These are phyloP conservation scores for Cremastobaeus sp. DNA, from an alignment of 2,888 invertebrate genomes.

Conservation along the genomic window DNA sequence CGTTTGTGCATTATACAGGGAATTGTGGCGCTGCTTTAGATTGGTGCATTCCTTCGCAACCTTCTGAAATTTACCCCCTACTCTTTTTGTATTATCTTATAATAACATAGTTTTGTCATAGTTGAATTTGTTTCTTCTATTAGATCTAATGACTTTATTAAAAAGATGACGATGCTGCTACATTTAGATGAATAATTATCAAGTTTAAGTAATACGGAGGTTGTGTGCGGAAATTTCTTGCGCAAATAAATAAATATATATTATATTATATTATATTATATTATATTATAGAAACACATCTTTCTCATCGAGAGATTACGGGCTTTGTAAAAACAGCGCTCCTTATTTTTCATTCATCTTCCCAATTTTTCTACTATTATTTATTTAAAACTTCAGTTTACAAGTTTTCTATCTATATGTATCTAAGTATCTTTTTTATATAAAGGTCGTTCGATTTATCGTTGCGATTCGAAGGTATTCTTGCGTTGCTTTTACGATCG, in stretches of 20 bases:
- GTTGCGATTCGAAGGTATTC: constrained; percentile 31
- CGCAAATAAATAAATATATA: constrained; percentile 27
- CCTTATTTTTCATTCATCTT: constrained; percentile 30
- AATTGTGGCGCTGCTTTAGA: too few relatives aligned
- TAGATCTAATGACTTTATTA: not conserved
- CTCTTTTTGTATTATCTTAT: too few relatives aligned
- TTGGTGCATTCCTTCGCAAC: too few relatives aligned
- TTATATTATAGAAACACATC: constrained; percentile 15
- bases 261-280: constrained; percentile 4
- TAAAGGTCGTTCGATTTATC: constrained; percentile 20
- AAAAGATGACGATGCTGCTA: not conserved
- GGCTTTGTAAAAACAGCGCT: constrained; percentile 50
- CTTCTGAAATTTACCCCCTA: too few relatives aligned
- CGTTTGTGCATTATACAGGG: too few relatives aligned
- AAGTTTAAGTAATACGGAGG: constrained; percentile 59
- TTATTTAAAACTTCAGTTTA: constrained; percentile 44
- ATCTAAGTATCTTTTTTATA: constrained; percentile 2
- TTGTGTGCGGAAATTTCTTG: constrained; percentile 70
- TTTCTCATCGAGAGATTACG: constrained; percentile 33
- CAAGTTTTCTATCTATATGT: constrained; percentile 22
- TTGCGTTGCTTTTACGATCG: constrained; percentile 44
- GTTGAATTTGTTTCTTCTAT: too few relatives aligned
- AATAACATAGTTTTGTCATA: too few relatives aligned
- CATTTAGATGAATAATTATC: constrained; percentile 43
- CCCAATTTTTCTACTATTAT: constrained; percentile 44